Evolutionary conservation across 2,113 vertebrate species (phyloP).

Genomic region (Scophthalmus maximus): DNA sequence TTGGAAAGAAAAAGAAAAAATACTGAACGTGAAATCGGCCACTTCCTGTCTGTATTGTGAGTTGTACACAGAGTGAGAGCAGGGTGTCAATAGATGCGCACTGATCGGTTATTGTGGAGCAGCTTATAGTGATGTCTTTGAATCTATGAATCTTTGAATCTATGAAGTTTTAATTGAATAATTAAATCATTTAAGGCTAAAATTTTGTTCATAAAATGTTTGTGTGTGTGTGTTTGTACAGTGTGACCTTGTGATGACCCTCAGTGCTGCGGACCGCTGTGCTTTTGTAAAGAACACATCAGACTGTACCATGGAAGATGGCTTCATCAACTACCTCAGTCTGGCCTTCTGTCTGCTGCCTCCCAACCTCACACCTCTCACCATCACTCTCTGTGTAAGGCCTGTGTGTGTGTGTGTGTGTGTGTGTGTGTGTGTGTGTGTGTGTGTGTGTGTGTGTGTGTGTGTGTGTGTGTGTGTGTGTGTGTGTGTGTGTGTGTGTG

Average conservation of each 20-base stretch:
- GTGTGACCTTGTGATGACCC: conserved; percentile 87
- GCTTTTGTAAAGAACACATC: conserved; percentile 86
- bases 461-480: conserved; percentile 14
- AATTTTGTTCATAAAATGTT: not conserved
- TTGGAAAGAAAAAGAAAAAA: no score
- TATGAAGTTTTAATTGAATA: no score
- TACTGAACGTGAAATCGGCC: not conserved
- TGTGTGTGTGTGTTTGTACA: conserved; percentile 56
- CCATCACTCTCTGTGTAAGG: conserved; percentile 83
- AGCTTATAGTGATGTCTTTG: not conserved
- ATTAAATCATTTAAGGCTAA: no score
- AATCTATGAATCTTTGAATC: not conserved
- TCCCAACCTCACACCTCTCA: conserved; percentile 85
- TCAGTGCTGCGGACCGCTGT: conserved; percentile 85
- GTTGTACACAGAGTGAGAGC: not conserved
- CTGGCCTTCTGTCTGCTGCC: conserved; percentile 89
- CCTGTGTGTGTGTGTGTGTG: conserved; percentile 1
- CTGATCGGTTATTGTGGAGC: not conserved
- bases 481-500: conserved; percentile 7
- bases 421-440: conserved; percentile 7
- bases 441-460: not conserved
- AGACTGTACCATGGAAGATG: conserved; percentile 86
- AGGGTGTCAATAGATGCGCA: not conserved
- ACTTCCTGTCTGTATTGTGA: not conserved
- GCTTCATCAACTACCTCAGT: conserved; percentile 89